Percentiles rank a stretch among this genome's conserved stretches.
Evolutionary conservation across 2,113 vertebrate genomes (phyloP).

Genomic region (Dolichallabes microphthalmus): DNA sequence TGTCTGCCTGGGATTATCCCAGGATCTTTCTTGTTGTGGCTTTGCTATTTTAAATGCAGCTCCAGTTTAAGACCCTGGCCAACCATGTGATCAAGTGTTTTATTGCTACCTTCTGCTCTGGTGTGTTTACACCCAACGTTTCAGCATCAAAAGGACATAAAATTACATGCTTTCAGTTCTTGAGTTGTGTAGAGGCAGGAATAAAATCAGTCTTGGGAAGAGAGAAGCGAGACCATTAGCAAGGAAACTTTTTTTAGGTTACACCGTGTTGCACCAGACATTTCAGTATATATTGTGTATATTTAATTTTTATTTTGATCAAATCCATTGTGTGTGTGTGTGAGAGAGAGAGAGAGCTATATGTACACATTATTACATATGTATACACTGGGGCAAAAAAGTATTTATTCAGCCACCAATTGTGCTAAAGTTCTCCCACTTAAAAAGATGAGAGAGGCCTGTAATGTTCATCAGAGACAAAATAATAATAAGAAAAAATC

Average conservation of each 20-base stretch:
- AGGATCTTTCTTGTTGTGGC: neutral
- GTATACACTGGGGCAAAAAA: no score
- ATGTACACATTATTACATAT: no score
- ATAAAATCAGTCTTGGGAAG: neutral
- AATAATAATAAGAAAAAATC: no score
- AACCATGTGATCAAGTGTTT: neutral
- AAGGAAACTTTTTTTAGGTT: neutral
- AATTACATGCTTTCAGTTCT: constrained; percentile 20
- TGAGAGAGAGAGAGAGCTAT: no score
- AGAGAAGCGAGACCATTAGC: neutral
- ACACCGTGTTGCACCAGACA: neutral
- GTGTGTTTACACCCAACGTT: constrained; percentile 3
- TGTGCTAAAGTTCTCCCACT: no score
- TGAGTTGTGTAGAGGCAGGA: neutral
- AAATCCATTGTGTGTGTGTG: neutral
- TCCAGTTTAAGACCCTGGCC: neutral
- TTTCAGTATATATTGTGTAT: neutral
- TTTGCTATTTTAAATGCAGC: neutral
- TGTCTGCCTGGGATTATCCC: neutral
- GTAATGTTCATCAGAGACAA: no score
- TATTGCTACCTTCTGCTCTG: constrained; percentile 9
- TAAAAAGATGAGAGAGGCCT: no score
- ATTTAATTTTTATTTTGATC: neutral
- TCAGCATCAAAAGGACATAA: neutral
- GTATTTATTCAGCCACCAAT: no score